Conservation (phyloP, 2,888 invertebrate species). For the Scaptomyza reducta region DNA sequence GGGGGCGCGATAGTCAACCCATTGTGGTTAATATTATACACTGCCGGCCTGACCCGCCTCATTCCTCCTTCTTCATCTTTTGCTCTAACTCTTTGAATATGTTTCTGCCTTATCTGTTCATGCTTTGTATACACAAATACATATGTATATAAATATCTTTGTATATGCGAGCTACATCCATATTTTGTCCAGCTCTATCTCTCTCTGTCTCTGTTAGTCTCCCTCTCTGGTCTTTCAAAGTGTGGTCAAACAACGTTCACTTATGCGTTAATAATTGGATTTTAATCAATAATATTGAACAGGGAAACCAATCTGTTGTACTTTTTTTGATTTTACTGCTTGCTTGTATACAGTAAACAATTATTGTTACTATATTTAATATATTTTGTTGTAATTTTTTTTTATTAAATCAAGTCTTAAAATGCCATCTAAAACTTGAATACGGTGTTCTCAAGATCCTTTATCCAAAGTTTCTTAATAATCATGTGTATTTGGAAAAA, state of each 20-base stretch:
- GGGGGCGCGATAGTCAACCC: conserved; percentile 42
- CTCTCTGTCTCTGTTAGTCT: background rate
- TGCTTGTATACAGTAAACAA: background rate
- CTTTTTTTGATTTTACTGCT: background rate
- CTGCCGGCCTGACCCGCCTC: conserved; percentile 44
- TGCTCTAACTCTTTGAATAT: conserved; percentile 20
- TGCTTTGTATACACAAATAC: conserved; percentile 17
- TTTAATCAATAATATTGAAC: conserved; percentile 71
- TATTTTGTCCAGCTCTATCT: conserved; percentile 17
- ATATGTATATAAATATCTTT: background rate
- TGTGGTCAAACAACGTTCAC: conserved; percentile 38
- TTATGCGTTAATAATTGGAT: conserved; percentile 71
- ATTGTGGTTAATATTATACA: conserved; percentile 73
- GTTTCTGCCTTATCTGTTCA: conserved; percentile 60
- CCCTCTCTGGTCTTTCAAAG: conserved; percentile 17
- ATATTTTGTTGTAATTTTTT: no score
- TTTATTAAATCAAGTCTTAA: background rate
- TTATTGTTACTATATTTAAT: background rate
- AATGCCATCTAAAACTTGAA: background rate
- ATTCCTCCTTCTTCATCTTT: conserved; percentile 12
- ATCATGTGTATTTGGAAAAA: no score
- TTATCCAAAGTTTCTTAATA: background rate
- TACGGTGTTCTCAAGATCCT: background rate
- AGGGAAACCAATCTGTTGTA: background rate
- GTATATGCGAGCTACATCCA: conserved; percentile 36